These are phyloP conservation scores for Passerina amoena DNA, from an alignment of 2,113 vertebrate species.

Conservation along the genomic window DNA sequence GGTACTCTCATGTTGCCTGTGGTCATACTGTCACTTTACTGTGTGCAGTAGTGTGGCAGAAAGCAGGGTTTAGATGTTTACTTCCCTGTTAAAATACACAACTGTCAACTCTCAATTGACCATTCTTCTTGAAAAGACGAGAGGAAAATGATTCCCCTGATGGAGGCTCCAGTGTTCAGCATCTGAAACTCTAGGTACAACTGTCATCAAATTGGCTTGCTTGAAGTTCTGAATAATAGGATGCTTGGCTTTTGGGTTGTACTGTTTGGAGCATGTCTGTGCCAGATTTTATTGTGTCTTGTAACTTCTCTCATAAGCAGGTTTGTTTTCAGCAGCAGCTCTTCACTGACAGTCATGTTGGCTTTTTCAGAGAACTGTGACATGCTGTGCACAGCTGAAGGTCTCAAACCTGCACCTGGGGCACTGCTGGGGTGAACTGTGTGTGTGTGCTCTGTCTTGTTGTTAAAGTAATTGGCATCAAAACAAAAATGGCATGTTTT, in stretches of 20 bases:
- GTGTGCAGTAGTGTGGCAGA: conserved; percentile 13
- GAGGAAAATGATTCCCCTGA: not conserved
- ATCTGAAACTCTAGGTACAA: conserved; percentile 29
- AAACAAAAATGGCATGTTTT: not conserved
- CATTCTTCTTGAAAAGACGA: not conserved
- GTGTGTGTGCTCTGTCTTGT: not conserved
- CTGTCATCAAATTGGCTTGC: not conserved
- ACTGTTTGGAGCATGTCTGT: conserved; percentile 39
- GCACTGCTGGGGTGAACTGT: not conserved
- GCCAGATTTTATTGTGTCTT: not conserved
- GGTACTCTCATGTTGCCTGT: not conserved
- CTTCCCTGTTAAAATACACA: conserved; percentile 45
- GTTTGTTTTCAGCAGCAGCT: conserved; percentile 51
- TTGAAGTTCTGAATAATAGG: conserved; percentile 3
- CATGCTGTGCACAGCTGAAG: not conserved
- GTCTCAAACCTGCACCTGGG: conserved; percentile 15
- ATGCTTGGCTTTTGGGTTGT: conserved; percentile 44
- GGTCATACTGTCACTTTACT: conserved; percentile 26
- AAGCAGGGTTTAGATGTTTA: conserved; percentile 35
- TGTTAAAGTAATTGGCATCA: not conserved
- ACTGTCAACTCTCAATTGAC: conserved; percentile 23
- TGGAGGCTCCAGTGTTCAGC: not conserved
- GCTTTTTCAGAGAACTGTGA: conserved; percentile 48
- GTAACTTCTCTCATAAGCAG: conserved; percentile 46
- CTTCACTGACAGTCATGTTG: conserved; percentile 4